Percentiles rank a stretch among this genome's conserved stretches.
Evolutionary conservation across 2,888 invertebrate genomes (phyloP).

Genomic region (Xestia rhomboidea): DNA sequence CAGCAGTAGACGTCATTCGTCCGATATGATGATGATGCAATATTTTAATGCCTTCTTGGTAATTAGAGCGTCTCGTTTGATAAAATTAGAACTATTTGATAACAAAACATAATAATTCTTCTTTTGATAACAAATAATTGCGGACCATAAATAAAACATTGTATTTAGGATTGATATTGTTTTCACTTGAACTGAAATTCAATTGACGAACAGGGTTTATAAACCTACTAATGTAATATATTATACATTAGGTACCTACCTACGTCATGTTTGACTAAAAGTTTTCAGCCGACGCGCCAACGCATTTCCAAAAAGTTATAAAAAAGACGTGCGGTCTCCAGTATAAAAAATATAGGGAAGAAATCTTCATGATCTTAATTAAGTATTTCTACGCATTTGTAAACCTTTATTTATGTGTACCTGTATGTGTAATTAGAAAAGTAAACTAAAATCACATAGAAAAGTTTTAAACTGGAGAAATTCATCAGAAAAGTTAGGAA

Average conservation of each 20-base stretch:
- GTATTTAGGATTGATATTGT: background rate
- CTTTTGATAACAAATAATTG: too few species aligned
- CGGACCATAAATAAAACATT: background rate
- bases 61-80: background rate
- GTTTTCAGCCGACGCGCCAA: background rate
- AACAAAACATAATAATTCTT: background rate
- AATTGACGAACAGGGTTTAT: background rate
- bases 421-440: background rate
- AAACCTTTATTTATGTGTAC: too few species aligned
- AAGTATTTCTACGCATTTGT: too few species aligned
- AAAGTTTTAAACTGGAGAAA: background rate
- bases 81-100: background rate
- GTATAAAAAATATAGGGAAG: background rate
- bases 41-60: background rate
- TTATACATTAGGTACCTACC: too few species aligned
- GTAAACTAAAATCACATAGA: background rate
- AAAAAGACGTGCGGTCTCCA: fast-evolving
- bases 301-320: background rate
- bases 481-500: background rate
- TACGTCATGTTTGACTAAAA: background rate
- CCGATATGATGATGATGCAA: background rate
- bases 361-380: too few species aligned
- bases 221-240: background rate
- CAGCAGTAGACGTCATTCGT: background rate
- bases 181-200: background rate